Conservation (phyloP, 1,140 invertebrate species). For the Leptinotarsa texana region DNA sequence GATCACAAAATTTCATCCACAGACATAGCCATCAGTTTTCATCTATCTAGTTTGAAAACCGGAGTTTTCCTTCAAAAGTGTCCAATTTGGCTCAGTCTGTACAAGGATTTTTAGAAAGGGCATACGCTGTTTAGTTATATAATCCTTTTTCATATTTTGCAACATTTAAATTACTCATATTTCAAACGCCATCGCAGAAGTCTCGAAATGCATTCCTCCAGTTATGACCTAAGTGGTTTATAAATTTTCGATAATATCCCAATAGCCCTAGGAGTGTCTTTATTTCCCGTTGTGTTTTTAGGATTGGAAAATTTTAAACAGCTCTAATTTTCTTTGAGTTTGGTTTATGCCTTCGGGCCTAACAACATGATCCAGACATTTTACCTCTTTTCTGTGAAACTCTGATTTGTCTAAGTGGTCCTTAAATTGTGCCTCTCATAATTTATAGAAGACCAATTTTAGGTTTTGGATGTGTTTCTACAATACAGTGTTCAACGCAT, state of each 20-base stretch:
- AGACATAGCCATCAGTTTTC: too few species aligned
- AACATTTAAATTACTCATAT: slow-evolving; percentile 33
- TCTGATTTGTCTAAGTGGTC: slow-evolving; percentile 31
- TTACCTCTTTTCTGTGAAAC: slow-evolving; percentile 53
- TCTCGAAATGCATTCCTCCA: slow-evolving; percentile 32
- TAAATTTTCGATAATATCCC: slow-evolving; percentile 43
- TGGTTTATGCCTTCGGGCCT: too few species aligned
- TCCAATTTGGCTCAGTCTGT: too few species aligned
- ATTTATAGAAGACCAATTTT: neutral
- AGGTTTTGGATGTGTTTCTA: neutral
- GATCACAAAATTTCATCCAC: too few species aligned
- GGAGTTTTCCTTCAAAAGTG: too few species aligned
- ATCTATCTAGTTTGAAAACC: too few species aligned
- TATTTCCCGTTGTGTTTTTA: slow-evolving; percentile 35
- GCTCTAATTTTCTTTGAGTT: too few species aligned
- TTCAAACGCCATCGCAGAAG: slow-evolving; percentile 30
- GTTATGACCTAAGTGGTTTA: slow-evolving; percentile 43
- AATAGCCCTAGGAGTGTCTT: slow-evolving; percentile 33
- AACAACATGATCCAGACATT: slow-evolving; percentile 44
- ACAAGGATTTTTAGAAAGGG: neutral
- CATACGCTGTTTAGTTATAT: slow-evolving; percentile 12
- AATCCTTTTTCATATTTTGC: slow-evolving; percentile 35
- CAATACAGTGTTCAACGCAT: neutral
- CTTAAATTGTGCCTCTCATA: neutral
- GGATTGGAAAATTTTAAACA: slow-evolving; percentile 33